Conservation (phyloP, 2,888 invertebrate species). For the Drosophila robusta region DNA sequence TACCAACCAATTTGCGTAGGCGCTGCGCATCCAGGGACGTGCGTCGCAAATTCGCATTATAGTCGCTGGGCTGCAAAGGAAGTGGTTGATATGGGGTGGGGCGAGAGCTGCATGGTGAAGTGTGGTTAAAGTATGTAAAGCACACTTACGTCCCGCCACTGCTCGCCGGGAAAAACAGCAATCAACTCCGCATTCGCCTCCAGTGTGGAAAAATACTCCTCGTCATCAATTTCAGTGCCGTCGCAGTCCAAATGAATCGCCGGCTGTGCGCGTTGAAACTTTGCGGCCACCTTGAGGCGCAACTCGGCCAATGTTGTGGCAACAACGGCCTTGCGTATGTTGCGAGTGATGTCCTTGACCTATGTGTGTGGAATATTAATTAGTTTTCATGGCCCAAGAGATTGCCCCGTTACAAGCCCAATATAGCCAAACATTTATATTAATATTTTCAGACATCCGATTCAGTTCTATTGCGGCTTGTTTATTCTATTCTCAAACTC, state of each 20-base stretch:
- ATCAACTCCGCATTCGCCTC: slow-evolving; percentile 94
- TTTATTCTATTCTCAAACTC: neutral
- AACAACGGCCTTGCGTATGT: slow-evolving; percentile 92
- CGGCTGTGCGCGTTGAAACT: slow-evolving; percentile 87
- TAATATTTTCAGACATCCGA: neutral
- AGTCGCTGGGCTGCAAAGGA: slow-evolving; percentile 61
- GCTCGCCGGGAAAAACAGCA: slow-evolving; percentile 91
- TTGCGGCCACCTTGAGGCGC: slow-evolving; percentile 90
- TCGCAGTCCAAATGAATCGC: slow-evolving; percentile 95
- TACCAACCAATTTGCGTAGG: slow-evolving; percentile 89
- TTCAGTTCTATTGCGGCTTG: neutral
- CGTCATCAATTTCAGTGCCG: slow-evolving; percentile 97
- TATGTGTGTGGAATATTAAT: slow-evolving; percentile 38
- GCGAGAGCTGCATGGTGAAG: neutral
- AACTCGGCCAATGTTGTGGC: slow-evolving; percentile 92
- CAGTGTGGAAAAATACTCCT: slow-evolving; percentile 95
- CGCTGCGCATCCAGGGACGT: slow-evolving; percentile 83
- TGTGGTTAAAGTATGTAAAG: neutral
- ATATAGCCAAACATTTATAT: neutral
- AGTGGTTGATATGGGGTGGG: no score
- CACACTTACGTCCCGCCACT: slow-evolving; percentile 87
- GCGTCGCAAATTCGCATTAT: slow-evolving; percentile 70
- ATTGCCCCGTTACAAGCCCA: neutral
- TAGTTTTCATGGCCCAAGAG: slow-evolving; percentile 21
- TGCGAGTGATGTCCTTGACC: slow-evolving; percentile 88